Percentiles rank a stretch among this genome's conserved stretches.
These are phyloP conservation scores for Odontophorus gujanensis DNA, from an alignment of 2,113 vertebrate species.

Conservation along the genomic window DNA sequence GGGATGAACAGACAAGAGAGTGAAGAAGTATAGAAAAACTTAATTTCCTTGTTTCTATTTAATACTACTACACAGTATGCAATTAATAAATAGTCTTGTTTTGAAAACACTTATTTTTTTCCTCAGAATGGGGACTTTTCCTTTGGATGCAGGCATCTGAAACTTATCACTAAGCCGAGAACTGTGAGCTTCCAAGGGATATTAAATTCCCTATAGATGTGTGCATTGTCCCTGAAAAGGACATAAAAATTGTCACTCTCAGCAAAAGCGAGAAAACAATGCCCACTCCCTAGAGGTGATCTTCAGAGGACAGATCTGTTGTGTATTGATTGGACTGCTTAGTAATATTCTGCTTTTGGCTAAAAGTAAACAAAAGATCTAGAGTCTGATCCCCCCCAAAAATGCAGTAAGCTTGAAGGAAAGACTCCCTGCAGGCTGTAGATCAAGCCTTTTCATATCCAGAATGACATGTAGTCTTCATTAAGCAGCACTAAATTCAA, in stretches of 20 bases:
- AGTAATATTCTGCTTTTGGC: not conserved
- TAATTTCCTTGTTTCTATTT: not conserved
- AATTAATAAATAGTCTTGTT: not conserved
- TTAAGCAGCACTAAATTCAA: not conserved
- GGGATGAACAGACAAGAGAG: not conserved
- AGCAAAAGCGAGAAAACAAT: not conserved
- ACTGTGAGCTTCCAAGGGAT: not conserved
- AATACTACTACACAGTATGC: not conserved
- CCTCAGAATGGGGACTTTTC: not conserved
- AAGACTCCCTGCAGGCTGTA: not conserved
- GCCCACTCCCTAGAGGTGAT: not conserved
- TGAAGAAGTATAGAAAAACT: not conserved
- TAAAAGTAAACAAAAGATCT: fast-evolving
- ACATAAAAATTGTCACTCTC: not conserved
- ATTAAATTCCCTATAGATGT: not conserved
- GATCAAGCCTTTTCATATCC: not conserved
- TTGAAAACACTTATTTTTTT: not conserved
- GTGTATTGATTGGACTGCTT: not conserved
- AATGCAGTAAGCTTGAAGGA: not conserved
- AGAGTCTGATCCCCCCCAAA: not conserved
- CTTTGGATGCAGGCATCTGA: not conserved
- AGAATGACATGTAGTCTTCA: not conserved
- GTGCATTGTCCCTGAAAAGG: not conserved
- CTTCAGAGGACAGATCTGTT: not conserved
- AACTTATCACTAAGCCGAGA: not conserved